Base-by-base conservation (phyloP, 2,888 invertebrate genomes). In the Ectobius pallidus region DNA sequence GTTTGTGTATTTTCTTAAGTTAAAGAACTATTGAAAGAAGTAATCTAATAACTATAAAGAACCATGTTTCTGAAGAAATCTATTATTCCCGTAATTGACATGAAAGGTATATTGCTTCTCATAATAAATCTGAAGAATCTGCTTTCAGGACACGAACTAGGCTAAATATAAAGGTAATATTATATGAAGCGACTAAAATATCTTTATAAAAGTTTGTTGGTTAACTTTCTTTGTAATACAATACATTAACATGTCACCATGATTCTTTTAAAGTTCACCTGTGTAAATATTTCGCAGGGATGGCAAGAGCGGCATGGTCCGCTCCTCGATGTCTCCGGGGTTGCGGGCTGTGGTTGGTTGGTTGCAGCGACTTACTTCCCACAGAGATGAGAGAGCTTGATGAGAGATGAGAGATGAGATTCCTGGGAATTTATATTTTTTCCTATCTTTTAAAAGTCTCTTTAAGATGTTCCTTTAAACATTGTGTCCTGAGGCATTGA, bases 241-340 rank as follows among this genome's bases (percentile, higher is more conserved):
- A 67, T 73, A 67, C 32, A 30, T 63, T 73, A 73, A 71, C 65
- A 69, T 73, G 70, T 63, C 58, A 58, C 25, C 27, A 58, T 58
- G 39, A 58, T 58, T 58, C 22, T 63, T 11, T 74, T 74, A 44
- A 72, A 75, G 72, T 72, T 63, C 44, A 72, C 63, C 67, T 73
- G 73, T 75, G 72, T 75, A 73, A 75, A 75, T 75, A 75, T 74
- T 73, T 75, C 75, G 67, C 73, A 73, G 75, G 75, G 63, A n/a
- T 69, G 63, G 61, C 22, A 46, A 44, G 58, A 27, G n/a, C 7
- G 27, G 27, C n/a, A 58, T 30, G 30, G 27, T n/a, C 27, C 14
- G 44, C 44, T 52, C 52, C n/a, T 55, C 55, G 55, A 20, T 6
- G 20, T 25, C 25, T 27, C 22, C n/a, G 25, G 58, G 9, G 9